Evolutionary conservation across 37 sponge, comb jelly and placozoan genomes (phyloP).

Genomic region (Spongia lamella): DNA sequence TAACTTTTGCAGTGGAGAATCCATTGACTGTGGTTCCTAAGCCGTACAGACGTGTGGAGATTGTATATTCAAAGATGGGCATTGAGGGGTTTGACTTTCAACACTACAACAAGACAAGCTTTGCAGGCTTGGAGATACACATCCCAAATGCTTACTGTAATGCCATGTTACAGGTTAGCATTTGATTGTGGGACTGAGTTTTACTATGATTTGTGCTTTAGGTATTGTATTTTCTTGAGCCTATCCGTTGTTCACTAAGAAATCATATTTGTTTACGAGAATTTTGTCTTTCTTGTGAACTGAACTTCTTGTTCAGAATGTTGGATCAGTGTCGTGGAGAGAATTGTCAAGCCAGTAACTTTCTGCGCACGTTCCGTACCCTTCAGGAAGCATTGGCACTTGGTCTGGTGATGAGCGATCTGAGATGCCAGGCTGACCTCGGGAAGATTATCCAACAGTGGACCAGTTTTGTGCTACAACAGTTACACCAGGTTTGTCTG

Average conservation of each 20-base stretch:
- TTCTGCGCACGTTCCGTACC: constrained; percentile 75
- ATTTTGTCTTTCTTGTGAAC: constrained; percentile 86
- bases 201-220: not conserved
- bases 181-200: too few species aligned
- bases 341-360: constrained; percentile 81
- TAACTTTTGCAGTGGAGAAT: constrained; percentile 32
- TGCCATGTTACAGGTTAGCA: constrained; percentile 79
- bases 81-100: constrained; percentile 78
- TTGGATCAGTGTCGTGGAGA: constrained; percentile 61
- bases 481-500: constrained; percentile 59
- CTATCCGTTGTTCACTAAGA: constrained; percentile 55
- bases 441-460: constrained; percentile 77
- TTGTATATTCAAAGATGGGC: constrained; percentile 77
- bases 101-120: constrained; percentile 73
- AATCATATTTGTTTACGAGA: constrained; percentile 77
- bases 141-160: constrained; percentile 91
- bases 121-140: constrained; percentile 86
- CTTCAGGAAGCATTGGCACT: constrained; percentile 72
- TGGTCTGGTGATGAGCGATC: constrained; percentile 68
- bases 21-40: constrained; percentile 65
- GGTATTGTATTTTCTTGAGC: constrained; percentile 88
- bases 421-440: constrained; percentile 60
- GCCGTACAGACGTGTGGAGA: constrained; percentile 68
- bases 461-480: constrained; percentile 81
- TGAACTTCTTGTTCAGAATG: constrained; percentile 83